Evolutionary conservation across 2,113 vertebrate genomes (phyloP), one percentile per base, ranked within the genome.

Genomic region (Misgurnus anguillicaudatus): DNA sequence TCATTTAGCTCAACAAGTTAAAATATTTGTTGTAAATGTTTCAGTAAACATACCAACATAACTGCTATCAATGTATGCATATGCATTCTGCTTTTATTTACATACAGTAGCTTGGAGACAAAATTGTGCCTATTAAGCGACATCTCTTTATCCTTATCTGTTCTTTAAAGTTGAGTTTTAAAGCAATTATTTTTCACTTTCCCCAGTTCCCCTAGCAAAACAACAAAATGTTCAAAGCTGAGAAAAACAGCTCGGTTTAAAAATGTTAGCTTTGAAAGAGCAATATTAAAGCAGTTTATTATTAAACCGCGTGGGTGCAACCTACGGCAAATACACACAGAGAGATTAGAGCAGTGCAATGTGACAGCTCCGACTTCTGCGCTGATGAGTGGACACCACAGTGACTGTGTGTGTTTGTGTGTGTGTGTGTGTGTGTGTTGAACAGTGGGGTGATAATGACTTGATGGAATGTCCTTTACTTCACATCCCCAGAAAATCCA

Each of bases 291-390:
- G 70, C 36, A 9, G 67, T 76, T 61, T 71, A 80, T 80, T 80
- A 77, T 80, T 80, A 78, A 80, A 77, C 57, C 6, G 62, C 42
- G 78, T 78, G 47, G 68, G 82, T 11, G 55, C 51, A 17, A 83
- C 66, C 63, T 64, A 64, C 58, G 51, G 55, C 70, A 55, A 67
- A 80, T 72, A 77, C 67, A 64, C 53, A 74, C n/a, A 31, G 69
- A 38, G 63, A 80, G 66, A 83, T 80, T 45, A 80, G 47, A 80
- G 69, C 21, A 10, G 75, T 13, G 10, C 57, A 61, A 62, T 75
- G 21, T 57, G 75, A 78, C 63, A 66, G 42, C 14, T 69, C 68
- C 58, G 75, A 48, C 78, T 53, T 67, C 42, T 71, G 74, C 45
- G 24, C 19, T 67, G 57, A 73, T 70, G 55, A 69, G 53, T 69